A percentile compares a stretch with the other conserved stretches of the same genome.
Conservation (phyloP, 2,888 invertebrate species). For the Euplagia quadripunctaria region DNA sequence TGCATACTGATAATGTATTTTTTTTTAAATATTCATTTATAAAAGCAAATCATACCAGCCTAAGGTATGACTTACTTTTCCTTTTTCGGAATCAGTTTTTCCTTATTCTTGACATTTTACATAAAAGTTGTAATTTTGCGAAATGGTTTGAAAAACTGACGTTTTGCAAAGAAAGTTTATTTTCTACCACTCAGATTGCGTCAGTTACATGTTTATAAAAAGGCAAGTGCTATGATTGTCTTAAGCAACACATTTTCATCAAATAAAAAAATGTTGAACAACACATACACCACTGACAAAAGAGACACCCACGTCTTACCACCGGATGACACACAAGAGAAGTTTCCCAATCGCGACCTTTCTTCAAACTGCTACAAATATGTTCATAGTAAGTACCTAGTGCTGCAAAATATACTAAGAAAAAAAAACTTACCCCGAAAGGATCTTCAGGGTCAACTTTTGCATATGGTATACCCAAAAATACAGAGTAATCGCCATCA, state of each 20-base stretch:
- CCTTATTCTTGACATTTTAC: no score
- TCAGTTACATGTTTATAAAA: background rate
- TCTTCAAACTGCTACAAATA: background rate
- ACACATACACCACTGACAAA: background rate
- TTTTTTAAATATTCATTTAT: no score
- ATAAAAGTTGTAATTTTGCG: no score
- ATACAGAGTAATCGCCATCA: constrained; percentile 76
- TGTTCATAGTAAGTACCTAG: background rate
- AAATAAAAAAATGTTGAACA: background rate
- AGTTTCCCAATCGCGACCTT: background rate
- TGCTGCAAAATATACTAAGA: background rate
- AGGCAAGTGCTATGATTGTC: background rate
- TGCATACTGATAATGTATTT: no score
- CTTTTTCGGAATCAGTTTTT: no score
- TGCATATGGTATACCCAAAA: constrained; percentile 81
- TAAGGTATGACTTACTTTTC: no score
- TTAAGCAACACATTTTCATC: background rate
- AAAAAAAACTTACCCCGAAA: constrained; percentile 77
- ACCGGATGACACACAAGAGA: background rate
- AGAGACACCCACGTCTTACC: background rate
- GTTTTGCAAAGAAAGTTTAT: no score
- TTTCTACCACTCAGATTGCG: background rate
- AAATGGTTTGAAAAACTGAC: no score
- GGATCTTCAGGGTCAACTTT: constrained; percentile 72
- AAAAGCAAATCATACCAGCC: no score